Evolutionary conservation across 1,140 invertebrate species (phyloP), one percentile per base, ranked within the genome.

Genomic region (Nephila pilipes): DNA sequence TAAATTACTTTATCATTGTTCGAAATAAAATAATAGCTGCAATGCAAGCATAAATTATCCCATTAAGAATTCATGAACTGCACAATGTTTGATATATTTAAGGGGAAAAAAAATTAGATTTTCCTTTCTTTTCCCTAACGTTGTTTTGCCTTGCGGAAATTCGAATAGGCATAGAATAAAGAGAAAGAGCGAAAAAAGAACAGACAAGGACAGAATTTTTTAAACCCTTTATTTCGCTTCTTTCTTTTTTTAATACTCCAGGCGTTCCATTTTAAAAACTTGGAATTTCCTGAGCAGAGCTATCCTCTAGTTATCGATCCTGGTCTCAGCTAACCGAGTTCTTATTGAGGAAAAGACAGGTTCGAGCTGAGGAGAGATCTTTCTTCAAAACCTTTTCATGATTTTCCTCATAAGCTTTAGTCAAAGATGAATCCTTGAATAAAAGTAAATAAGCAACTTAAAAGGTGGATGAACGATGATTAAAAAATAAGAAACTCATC

Each of bases 251-350:
- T 22, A 18, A 18, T 60, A 60, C 58, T 60, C 22, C 58, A 60
- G 58, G 58, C 58, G 58, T 60, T 60, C 69, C 29, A 36, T 75
- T 75, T 75, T 32, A 32, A 75, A 75, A 75, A 75, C 14, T 29
- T 32, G 29, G 69, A 20, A 75, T 32, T 60, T 60, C 20, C 58
- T 60, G 58, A 60, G 69, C 29, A 5, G 10, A 69, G 8, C 29
- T 69, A 69, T 69, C 32, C 29, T 29, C 29, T 75, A 36, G 69
- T 75, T 75, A 75, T 75, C 69, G 29, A 36, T 75, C 14, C 69
- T 60, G 16, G 58, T 60, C 58, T 60, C 22, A 22, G 58, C 58
- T 60, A 60, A 60, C 58, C 58, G 58, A 60, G 58, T 60, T 60
- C 58, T 75, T 75, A 75, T 75, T 18, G 29, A 75, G 18, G 32